These are phyloP conservation scores for Nematolebias whitei DNA, from an alignment of 2,113 vertebrate genomes.

Conservation along the genomic window DNA sequence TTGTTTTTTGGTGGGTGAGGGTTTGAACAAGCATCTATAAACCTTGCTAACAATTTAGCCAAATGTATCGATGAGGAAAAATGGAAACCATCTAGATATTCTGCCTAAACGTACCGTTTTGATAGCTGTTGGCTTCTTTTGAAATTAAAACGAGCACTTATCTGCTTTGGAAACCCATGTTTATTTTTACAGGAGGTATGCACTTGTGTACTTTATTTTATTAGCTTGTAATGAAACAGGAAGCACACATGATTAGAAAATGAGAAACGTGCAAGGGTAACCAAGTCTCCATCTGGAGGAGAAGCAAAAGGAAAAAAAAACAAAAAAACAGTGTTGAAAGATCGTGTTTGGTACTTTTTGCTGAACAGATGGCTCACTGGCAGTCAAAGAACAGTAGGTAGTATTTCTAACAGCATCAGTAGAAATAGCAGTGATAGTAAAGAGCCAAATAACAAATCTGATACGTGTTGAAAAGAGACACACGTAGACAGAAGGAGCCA, in stretches of 20 bases:
- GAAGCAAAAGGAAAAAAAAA: not conserved
- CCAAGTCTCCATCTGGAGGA: conserved; percentile 33
- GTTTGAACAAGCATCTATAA: not conserved
- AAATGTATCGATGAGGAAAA: conserved; percentile 15
- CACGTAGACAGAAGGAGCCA: conserved; percentile 25
- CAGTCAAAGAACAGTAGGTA: conserved; percentile 15
- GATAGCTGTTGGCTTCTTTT: conserved; percentile 41
- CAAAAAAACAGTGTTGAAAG: conserved; percentile 15
- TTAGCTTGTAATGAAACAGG: conserved; percentile 56
- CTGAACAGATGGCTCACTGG: conserved; percentile 47
- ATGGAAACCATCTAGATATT: not conserved
- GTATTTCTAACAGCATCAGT: conserved; percentile 7
- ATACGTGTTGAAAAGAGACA: conserved; percentile 17
- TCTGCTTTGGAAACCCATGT: conserved; percentile 37
- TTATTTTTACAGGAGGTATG: conserved; percentile 28
- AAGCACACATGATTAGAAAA: conserved; percentile 35
- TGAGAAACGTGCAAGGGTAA: conserved; percentile 34
- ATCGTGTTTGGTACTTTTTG: conserved; percentile 20
- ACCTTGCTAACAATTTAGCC: not conserved
- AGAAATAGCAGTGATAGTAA: conserved; percentile 8
- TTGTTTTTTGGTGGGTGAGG: not conserved
- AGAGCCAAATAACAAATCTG: conserved; percentile 9
- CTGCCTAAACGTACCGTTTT: not conserved
- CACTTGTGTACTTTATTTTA: conserved; percentile 40
- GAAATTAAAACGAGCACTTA: conserved; percentile 43